These are phyloP conservation scores for Vultur gryphus DNA, from an alignment of 2,797 vertebrate species.

Conservation along the genomic window DNA sequence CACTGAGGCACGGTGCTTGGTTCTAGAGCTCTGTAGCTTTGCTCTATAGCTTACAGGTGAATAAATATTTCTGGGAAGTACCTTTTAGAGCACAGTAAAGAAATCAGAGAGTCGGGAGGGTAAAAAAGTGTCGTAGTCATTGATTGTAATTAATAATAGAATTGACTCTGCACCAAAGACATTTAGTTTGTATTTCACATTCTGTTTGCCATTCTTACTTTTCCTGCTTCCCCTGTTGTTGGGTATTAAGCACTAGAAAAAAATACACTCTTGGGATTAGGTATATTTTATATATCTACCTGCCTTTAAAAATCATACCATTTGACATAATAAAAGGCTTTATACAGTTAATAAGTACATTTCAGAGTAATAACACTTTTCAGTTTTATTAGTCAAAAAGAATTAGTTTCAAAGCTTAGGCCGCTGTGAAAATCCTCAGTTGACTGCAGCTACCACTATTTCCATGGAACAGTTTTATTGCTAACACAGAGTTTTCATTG, in stretches of 20 bases:
- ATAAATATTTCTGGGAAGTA: background rate
- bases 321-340: background rate
- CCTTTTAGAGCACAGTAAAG: background rate
- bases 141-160: background rate
- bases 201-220: background rate
- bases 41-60: background rate
- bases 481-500: background rate
- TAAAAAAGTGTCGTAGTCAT: background rate
- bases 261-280: background rate
- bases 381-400: conserved; percentile 7
- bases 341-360: background rate
- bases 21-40: background rate
- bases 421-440: background rate
- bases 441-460: background rate
- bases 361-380: background rate
- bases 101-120: background rate
- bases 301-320: background rate
- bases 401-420: conserved; percentile 14
- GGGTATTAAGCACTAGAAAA: background rate
- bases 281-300: background rate
- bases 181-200: background rate
- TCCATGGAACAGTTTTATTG: background rate
- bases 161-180: background rate
- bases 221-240: background rate
- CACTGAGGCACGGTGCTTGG: background rate